Evolutionary conservation across 1,140 invertebrate species (phyloP).

Genomic region (Micrasema minimum): DNA sequence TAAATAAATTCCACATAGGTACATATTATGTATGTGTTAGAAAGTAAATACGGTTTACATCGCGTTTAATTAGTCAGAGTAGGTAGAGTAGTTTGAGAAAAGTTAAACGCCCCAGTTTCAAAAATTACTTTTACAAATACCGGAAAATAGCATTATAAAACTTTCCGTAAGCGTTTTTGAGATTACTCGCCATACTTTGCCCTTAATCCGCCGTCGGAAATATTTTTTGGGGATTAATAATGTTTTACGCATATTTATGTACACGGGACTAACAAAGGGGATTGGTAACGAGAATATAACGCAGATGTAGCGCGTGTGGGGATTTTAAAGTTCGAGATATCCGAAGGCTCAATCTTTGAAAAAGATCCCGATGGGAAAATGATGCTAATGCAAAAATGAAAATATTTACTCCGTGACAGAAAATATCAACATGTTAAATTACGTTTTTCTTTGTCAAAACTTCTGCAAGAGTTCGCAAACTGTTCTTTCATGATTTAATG

Average conservation of each 20-base stretch:
- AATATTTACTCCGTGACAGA: background rate
- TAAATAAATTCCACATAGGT: too few relatives aligned
- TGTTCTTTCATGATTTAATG: too few relatives aligned
- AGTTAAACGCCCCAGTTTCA: too few relatives aligned
- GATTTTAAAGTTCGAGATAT: constrained; percentile 36
- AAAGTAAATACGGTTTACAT: too few relatives aligned
- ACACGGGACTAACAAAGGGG: constrained; percentile 23
- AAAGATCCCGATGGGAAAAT: constrained; percentile 8
- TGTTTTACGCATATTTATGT: constrained; percentile 38
- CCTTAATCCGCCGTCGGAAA: constrained; percentile 3
- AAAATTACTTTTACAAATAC: too few relatives aligned
- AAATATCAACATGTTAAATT: too few relatives aligned
- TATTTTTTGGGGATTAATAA: constrained; percentile 32
- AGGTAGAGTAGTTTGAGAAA: too few relatives aligned
- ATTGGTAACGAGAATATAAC: constrained; percentile 34
- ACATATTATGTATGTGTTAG: too few relatives aligned
- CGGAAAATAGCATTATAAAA: background rate
- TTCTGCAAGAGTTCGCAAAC: too few relatives aligned
- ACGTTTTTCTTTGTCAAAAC: too few relatives aligned
- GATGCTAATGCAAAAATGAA: constrained; percentile 17
- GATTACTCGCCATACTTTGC: background rate
- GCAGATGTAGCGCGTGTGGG: constrained; percentile 28
- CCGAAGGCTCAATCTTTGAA: constrained; percentile 26
- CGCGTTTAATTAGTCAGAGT: too few relatives aligned
- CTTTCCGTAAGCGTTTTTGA: background rate